Evolutionary conservation across 2,797 vertebrate species (phyloP).

Genomic region (Eutrigla gurnardus): DNA sequence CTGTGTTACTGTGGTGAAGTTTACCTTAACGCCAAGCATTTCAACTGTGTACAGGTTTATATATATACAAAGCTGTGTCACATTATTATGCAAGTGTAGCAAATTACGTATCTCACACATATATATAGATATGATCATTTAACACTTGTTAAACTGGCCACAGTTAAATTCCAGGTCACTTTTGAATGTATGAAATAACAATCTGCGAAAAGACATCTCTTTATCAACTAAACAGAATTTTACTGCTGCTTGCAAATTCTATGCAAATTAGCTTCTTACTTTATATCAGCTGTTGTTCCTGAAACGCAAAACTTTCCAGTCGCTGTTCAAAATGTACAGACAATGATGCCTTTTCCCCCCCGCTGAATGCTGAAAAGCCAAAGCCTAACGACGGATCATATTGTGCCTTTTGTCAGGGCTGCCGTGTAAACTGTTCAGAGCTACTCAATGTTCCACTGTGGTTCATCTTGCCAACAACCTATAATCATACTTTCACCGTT

Average conservation of each 20-base stretch:
- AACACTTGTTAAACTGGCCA: neutral
- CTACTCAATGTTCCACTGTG: slow-evolving; percentile 12
- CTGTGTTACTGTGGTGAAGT: neutral
- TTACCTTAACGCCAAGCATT: slow-evolving; percentile 15
- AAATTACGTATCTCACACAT: neutral
- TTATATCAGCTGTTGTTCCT: slow-evolving; percentile 9
- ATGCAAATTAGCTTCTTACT: slow-evolving; percentile 51
- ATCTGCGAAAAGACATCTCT: neutral
- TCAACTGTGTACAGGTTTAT: slow-evolving; percentile 2
- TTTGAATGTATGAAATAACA: slow-evolving; percentile 31
- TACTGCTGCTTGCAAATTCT: slow-evolving; percentile 47
- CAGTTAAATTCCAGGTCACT: neutral
- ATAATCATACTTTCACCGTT: slow-evolving; percentile 12
- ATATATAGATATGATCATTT: slow-evolving; percentile 1
- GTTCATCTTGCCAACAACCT: slow-evolving; percentile 27
- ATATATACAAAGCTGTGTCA: neutral
- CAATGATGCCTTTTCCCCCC: slow-evolving; percentile 56
- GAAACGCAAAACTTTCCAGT: slow-evolving; percentile 3
- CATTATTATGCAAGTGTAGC: neutral
- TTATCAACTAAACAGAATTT: slow-evolving; percentile 16
- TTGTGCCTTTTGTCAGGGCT: slow-evolving; percentile 50
- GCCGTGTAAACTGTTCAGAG: slow-evolving; percentile 26
- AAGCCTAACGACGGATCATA: slow-evolving; percentile 42
- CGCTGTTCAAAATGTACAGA: slow-evolving; percentile 25
- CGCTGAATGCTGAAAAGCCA: slow-evolving; percentile 52